Base-by-base conservation (phyloP, 2,888 invertebrate species). In the Harpagoxenus sublaevis region DNA sequence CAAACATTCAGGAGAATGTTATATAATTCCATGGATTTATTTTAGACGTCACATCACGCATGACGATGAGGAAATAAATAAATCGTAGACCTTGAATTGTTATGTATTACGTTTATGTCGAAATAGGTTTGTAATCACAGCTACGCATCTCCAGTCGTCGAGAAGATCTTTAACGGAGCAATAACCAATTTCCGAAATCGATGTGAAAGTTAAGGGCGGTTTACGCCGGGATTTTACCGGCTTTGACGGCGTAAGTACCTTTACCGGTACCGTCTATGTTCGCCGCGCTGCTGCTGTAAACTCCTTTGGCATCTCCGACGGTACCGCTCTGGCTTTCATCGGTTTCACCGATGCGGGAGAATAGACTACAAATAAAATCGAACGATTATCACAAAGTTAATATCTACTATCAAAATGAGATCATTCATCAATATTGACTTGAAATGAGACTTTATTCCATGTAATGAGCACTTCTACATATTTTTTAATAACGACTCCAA, bases 201-300 rank as follows among this genome's bases (percentile, higher is more conserved):
- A 57, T 18, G 15, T 28, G 39, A 55, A 63, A 57, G 4, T 73
- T 31, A 68, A 60, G 51, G 1, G n/a, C n/a, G 18, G 15, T 83
- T 86, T 85, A 89, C 23, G 31, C 12, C 10, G 77, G 66, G 0
- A 86, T 63, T 74, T 90, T 90, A 15, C 96, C 96, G 4, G 96
- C 95, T 75, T 95, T 94, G 0, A 96, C 95, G 39, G 95, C 94
- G 92, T 96, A 96, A 71, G 95, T 94, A 78, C 96, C 95, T 91
- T 96, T 96, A 71, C 96, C 96, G 57, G 94, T 91, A 10, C 94
- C 93, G 85, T 96, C 96, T 45, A 95, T 92, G 6, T 95, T 94
- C 4, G 95, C 94, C 4, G 95, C 95, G 85, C 95, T 96, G 62
- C 95, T 95, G 89, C 96, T 95, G 93, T 95, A 96, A 28, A 96